Percentiles rank a stretch among this genome's conserved stretches.
phyloP scores from a whole-genome alignment of 30 jellyfish, hydroid and myxozoan genomes.

The Pelagia noctiluca region DNA sequence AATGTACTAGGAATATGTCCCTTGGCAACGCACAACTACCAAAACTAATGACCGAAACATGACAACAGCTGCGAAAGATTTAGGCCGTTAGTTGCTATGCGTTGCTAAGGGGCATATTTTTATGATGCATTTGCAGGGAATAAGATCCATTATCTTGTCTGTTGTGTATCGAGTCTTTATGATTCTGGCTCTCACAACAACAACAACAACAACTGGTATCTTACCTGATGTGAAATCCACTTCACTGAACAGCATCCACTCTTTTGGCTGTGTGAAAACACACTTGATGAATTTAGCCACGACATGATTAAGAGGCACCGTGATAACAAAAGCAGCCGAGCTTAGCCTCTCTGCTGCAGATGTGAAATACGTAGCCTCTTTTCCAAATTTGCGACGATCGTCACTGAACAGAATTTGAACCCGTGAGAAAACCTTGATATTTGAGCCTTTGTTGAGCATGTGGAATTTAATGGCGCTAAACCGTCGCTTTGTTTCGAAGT shows the following conservation, averaged over 20 bases:
- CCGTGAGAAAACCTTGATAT: constrained; percentile 59
- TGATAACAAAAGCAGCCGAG: constrained; percentile 71
- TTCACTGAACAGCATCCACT: constrained; percentile 85
- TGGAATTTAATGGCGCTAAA: constrained; percentile 72
- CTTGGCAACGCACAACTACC: too few species aligned
- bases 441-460: constrained; percentile 63
- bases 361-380: constrained; percentile 53
- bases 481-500: constrained; percentile 50
- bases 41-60: too few species aligned
- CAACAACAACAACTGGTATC: not conserved
- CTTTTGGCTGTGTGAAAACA: constrained; percentile 57
- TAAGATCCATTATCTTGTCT: too few species aligned
- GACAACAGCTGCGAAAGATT: too few species aligned
- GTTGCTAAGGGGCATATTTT: too few species aligned
- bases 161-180: too few species aligned
- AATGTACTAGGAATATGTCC: not conserved
- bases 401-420: constrained; percentile 72
- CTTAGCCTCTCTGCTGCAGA: constrained; percentile 71
- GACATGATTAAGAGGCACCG: constrained; percentile 52
- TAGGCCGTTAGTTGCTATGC: too few species aligned
- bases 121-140: too few species aligned
- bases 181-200: too few species aligned
- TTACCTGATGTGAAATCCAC: constrained; percentile 79
- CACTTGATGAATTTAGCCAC: constrained; percentile 58
- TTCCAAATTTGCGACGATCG: constrained; percentile 59